Evolutionary conservation across 2,797 vertebrate species (phyloP).

Genomic region (Zalophus californianus): DNA sequence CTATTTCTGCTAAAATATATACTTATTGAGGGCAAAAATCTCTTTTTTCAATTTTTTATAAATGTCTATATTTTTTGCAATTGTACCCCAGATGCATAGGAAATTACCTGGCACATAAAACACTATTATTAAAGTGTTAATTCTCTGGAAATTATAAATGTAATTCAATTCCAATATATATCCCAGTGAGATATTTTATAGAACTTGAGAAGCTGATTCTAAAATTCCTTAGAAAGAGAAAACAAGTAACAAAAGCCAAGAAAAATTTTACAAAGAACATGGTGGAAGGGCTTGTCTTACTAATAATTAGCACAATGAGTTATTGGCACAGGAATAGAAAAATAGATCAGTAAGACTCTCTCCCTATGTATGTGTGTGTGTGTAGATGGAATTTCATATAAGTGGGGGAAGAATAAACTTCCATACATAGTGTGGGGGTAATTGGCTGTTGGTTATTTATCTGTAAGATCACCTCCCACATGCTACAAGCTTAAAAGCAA

Average conservation of each 20-base stretch:
- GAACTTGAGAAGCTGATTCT: background rate
- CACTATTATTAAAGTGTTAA: background rate
- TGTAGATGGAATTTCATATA: background rate
- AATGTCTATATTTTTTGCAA: background rate
- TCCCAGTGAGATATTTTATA: background rate
- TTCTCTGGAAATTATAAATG: constrained; percentile 24
- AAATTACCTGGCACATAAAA: constrained; percentile 18
- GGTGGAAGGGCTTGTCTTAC: background rate
- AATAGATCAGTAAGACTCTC: background rate
- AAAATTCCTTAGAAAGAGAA: constrained; percentile 51
- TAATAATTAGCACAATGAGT: background rate
- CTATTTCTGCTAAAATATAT: constrained; percentile 46
- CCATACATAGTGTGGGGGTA: background rate
- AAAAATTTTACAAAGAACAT: constrained; percentile 14
- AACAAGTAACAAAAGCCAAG: background rate
- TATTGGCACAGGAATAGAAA: constrained; percentile 37
- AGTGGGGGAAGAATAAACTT: background rate
- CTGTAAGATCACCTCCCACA: background rate
- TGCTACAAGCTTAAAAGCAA: constrained; percentile 4
- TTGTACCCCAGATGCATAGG: background rate
- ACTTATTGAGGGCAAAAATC: background rate
- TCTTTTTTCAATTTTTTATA: background rate
- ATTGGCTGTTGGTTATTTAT: constrained; percentile 29
- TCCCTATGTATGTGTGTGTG: background rate
- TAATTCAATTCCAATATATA: background rate